Conservation (phyloP, 2,113 vertebrate genomes). For the Leptosomus discolor region DNA sequence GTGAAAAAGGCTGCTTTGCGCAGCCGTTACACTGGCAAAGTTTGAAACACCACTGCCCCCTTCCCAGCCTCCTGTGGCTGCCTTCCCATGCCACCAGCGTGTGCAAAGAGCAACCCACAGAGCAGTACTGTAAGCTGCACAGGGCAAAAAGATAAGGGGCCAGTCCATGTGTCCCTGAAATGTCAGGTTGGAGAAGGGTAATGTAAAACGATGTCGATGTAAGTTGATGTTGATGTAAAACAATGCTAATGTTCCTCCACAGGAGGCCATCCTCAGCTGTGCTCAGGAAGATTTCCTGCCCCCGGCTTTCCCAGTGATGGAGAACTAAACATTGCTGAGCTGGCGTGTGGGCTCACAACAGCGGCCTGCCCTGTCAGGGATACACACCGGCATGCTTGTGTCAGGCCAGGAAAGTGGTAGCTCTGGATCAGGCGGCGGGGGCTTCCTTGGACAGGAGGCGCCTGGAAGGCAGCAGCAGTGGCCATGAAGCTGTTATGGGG, state of each 20-base stretch:
- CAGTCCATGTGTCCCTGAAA: not conserved
- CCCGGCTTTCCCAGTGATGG: not conserved
- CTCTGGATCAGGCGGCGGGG: not conserved
- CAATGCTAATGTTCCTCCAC: not conserved
- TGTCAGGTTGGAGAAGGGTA: not conserved
- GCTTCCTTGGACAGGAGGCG: not conserved
- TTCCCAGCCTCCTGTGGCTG: fast-evolving
- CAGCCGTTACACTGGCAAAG: not conserved
- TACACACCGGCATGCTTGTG: too few species aligned
- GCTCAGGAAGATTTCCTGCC: not conserved
- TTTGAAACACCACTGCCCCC: not conserved
- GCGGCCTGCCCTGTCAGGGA: fast-evolving
- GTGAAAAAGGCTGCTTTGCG: not conserved
- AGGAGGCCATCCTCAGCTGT: not conserved
- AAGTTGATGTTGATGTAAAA: too few species aligned
- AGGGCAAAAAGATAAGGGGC: fast-evolving
- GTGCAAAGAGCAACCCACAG: not conserved
- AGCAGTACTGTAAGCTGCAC: not conserved
- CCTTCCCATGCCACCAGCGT: not conserved
- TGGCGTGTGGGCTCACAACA: fast-evolving
- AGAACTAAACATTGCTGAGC: not conserved
- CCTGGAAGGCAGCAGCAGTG: fast-evolving
- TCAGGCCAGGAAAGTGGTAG: not conserved
- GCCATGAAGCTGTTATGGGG: fast-evolving
- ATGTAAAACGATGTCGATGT: too few species aligned